phyloP scores from a whole-genome alignment of 2,797 vertebrate genomes.

The Hoplostethus mediterraneus region DNA sequence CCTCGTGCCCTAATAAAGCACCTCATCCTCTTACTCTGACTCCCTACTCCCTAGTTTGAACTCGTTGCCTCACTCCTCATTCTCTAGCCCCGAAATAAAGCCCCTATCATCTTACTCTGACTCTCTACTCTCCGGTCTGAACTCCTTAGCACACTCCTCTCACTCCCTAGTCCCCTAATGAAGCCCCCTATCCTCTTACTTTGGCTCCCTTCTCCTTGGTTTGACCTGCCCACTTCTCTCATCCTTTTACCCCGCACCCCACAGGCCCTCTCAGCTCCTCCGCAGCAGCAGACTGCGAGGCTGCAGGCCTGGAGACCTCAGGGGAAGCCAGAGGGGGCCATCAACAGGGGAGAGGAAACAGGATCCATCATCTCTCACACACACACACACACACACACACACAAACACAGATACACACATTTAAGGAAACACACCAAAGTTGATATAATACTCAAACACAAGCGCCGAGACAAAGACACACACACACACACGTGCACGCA shows the following conservation, averaged over 20 bases:
- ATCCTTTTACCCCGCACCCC: slow-evolving; percentile 29
- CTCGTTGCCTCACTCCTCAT: slow-evolving; percentile 58
- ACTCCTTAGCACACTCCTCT: slow-evolving; percentile 24
- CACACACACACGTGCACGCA: slow-evolving; percentile 30
- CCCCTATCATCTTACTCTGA: slow-evolving; percentile 43
- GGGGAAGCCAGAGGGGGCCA: slow-evolving; percentile 66
- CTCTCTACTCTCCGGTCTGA: background rate
- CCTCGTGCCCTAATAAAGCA: slow-evolving; percentile 52
- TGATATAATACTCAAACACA: slow-evolving; percentile 47
- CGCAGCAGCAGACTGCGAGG: slow-evolving; percentile 59
- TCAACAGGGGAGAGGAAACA: slow-evolving; percentile 72
- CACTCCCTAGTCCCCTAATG: slow-evolving; percentile 47
- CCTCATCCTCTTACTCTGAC: slow-evolving; percentile 51
- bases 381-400: slow-evolving; percentile 27
- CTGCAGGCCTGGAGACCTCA: slow-evolving; percentile 63
- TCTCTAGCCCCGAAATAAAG: slow-evolving; percentile 33
- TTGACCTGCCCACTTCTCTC: slow-evolving; percentile 27
- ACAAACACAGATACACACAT: slow-evolving; percentile 32
- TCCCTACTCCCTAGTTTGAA: slow-evolving; percentile 47
- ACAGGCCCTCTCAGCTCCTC: slow-evolving; percentile 53
- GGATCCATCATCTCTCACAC: slow-evolving; percentile 68
- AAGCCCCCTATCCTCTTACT: slow-evolving; percentile 52
- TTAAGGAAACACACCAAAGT: slow-evolving; percentile 49
- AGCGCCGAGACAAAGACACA: background rate
- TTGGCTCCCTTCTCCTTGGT: slow-evolving; percentile 56